These are phyloP conservation scores for Verasper variegatus DNA, from an alignment of 2,113 vertebrate species.

Conservation along the genomic window DNA sequence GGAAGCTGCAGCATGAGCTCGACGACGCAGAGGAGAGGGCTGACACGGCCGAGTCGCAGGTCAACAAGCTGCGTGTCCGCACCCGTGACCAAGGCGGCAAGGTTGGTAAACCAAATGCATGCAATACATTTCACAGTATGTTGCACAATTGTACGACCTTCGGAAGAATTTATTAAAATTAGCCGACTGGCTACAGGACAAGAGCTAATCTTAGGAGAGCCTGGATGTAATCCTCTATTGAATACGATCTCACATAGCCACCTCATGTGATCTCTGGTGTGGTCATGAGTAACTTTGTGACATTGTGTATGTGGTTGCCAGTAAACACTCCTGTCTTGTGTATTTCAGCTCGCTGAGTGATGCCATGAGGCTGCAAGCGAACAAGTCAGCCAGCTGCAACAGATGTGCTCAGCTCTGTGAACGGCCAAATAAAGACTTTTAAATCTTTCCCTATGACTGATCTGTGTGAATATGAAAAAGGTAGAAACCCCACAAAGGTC, in stretches of 20 bases:
- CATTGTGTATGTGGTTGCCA: conserved; percentile 68
- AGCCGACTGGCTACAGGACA: conserved; percentile 35
- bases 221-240: conserved; percentile 52
- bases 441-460: conserved; percentile 4
- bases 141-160: conserved; percentile 48
- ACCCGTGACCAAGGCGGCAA: conserved; percentile 88
- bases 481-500: conserved; percentile 39
- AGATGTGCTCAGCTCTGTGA: conserved; percentile 60
- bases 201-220: conserved; percentile 54
- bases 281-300: conserved; percentile 32
- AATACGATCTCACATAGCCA: conserved; percentile 51
- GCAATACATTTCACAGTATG: conserved; percentile 11
- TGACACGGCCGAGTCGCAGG: conserved; percentile 89
- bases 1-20: conserved; percentile 92
- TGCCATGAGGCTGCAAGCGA: conserved; percentile 18
- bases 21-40: conserved; percentile 91
- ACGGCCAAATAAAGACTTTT: conserved; percentile 60
- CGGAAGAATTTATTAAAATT: conserved; percentile 57
- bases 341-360: conserved; percentile 77
- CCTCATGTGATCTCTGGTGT: conserved; percentile 55
- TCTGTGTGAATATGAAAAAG: neutral
- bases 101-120: conserved; percentile 72
- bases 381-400: conserved; percentile 70
- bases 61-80: conserved; percentile 90
- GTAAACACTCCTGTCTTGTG: conserved; percentile 60